These are phyloP conservation scores for Denticeps clupeoides DNA, from an alignment of 2,797 vertebrate genomes.

Conservation along the genomic window DNA sequence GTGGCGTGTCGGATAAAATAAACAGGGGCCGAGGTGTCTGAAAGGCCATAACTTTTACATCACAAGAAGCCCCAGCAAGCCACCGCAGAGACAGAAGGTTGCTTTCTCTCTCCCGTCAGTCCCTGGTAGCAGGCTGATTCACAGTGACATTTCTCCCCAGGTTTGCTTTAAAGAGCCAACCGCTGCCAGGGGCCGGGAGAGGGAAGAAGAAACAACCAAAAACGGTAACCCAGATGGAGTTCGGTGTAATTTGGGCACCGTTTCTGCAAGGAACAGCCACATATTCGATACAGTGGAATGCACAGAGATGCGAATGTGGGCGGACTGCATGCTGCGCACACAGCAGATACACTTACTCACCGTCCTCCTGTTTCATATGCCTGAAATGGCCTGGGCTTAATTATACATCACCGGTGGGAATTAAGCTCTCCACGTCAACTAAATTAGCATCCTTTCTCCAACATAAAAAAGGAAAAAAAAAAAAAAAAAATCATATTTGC, in stretches of 20 bases:
- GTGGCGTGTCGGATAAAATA: slow-evolving; percentile 29
- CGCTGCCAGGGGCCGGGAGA: background rate
- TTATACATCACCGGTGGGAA: slow-evolving; percentile 29
- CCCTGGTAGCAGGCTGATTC: slow-evolving; percentile 39
- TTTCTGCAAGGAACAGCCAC: no score
- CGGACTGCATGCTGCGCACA: slow-evolving; percentile 28
- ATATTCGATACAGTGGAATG: no score
- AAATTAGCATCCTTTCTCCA: slow-evolving; percentile 19
- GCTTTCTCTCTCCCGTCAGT: slow-evolving; percentile 35
- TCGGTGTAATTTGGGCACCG: slow-evolving; percentile 7
- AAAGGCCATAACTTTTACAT: background rate
- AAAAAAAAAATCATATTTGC: slow-evolving; percentile 18
- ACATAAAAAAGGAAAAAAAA: slow-evolving; percentile 20
- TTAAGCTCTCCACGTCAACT: slow-evolving; percentile 19
- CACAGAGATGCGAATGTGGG: slow-evolving; percentile 8
- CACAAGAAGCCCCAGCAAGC: slow-evolving; percentile 2
- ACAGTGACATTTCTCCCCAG: slow-evolving; percentile 23
- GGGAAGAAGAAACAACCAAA: background rate
- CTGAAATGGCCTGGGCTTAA: slow-evolving; percentile 32
- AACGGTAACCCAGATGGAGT: slow-evolving; percentile 8
- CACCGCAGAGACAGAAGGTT: background rate
- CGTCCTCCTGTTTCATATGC: slow-evolving; percentile 29
- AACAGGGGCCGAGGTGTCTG: slow-evolving; percentile 27
- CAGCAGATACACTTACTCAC: slow-evolving; percentile 29
- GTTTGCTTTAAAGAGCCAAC: background rate